phyloP scores from a whole-genome alignment of 1,140 invertebrate species.

The Drosophila bocqueti region DNA sequence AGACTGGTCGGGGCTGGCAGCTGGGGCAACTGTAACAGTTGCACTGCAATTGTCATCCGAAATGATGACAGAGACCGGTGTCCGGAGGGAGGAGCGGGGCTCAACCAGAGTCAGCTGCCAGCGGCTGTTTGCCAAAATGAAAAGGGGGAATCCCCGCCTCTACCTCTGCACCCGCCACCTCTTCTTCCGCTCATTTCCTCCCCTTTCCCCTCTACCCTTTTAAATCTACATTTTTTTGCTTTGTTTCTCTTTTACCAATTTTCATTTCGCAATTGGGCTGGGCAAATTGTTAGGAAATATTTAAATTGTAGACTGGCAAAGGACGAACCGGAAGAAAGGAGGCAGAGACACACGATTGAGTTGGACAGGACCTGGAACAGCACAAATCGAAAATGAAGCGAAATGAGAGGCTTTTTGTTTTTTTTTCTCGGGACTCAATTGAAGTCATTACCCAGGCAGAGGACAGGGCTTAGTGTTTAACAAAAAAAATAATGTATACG shows the following conservation, averaged over 20 bases:
- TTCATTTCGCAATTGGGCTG: conserved; percentile 26
- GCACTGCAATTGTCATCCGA: conserved; percentile 71
- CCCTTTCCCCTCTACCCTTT: too few relatives aligned
- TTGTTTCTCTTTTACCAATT: conserved; percentile 21
- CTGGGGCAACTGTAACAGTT: conserved; percentile 46
- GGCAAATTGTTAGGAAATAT: conserved; percentile 53
- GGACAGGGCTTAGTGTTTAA: conserved; percentile 6
- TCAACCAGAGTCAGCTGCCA: conserved; percentile 38
- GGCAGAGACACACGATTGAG: conserved; percentile 9
- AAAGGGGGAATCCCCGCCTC: conserved; percentile 2
- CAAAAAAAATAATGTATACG: conserved; percentile 26
- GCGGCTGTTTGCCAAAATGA: conserved; percentile 67
- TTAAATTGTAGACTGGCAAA: conserved; percentile 49
- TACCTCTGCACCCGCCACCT: not conserved
- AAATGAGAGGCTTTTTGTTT: conserved; percentile 42
- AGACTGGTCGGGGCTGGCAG: not conserved
- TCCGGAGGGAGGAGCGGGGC: not conserved
- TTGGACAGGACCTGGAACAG: conserved; percentile 13
- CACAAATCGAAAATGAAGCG: conserved; percentile 8
- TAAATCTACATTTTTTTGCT: not conserved
- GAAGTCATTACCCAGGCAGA: conserved; percentile 18
- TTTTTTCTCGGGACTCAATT: conserved; percentile 38
- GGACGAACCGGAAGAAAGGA: not conserved
- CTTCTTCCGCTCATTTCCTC: not conserved
- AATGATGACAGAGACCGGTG: conserved; percentile 37